Evolutionary conservation across 64 coral and sea anemone species (phyloP).

Genomic region (Dendrophyllia cribrosa): DNA sequence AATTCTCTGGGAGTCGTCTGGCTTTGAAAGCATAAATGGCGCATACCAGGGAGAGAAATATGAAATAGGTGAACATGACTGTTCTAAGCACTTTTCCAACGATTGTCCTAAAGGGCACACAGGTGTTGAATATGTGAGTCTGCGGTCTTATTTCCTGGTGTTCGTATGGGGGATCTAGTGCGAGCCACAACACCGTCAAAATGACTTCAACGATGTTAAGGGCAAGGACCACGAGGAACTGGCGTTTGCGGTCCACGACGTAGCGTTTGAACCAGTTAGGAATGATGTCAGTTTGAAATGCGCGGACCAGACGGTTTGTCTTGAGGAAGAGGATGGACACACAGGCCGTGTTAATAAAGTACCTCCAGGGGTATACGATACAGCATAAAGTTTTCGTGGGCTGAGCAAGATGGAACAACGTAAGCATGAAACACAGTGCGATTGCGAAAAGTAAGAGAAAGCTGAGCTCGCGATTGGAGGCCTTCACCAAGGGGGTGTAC

Average conservation of each 20-base stretch:
- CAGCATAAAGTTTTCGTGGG: constrained; percentile 52
- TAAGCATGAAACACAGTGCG: constrained; percentile 50
- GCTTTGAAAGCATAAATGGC: constrained; percentile 76
- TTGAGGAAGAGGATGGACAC: constrained; percentile 73
- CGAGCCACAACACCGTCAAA: constrained; percentile 46
- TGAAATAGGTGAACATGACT: constrained; percentile 65
- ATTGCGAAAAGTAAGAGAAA: constrained; percentile 62
- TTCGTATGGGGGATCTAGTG: constrained; percentile 28
- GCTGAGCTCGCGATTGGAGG: constrained; percentile 60
- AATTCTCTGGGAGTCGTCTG: constrained; percentile 73
- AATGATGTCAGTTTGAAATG: constrained; percentile 55
- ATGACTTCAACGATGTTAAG: constrained; percentile 52
- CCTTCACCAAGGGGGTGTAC: constrained; percentile 48
- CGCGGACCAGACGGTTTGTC: constrained; percentile 66
- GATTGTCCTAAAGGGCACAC: constrained; percentile 34
- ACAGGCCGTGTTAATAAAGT: constrained; percentile 50
- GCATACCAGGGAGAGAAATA: constrained; percentile 65
- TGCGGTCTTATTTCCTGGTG: constrained; percentile 30
- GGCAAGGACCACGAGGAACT: constrained; percentile 55
- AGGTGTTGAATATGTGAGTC: constrained; percentile 45
- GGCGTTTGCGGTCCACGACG: constrained; percentile 49
- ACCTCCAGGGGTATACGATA: constrained; percentile 38
- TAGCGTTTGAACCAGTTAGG: constrained; percentile 70
- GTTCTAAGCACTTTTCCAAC: constrained; percentile 36
- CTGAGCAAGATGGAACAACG: constrained; percentile 61